Evolutionary conservation across 2,113 vertebrate genomes (phyloP).

Genomic region (Rattus rattus): DNA sequence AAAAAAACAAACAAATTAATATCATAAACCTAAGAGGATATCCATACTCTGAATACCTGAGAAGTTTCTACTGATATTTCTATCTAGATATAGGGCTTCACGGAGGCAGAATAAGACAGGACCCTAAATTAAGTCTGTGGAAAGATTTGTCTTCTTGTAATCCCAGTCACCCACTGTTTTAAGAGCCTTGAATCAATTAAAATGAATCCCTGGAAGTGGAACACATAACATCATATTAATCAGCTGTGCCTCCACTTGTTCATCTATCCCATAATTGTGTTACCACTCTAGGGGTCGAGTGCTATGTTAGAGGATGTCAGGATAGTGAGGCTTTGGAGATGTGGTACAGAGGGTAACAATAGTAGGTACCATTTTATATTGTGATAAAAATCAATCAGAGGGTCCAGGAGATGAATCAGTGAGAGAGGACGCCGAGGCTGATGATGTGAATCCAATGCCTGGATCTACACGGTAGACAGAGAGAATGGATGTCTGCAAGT

Average conservation of each 20-base stretch:
- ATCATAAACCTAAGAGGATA: not conserved
- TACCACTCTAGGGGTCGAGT: not conserved
- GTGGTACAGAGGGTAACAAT: not conserved
- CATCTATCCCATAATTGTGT: not conserved
- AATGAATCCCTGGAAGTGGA: not conserved
- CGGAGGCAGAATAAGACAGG: not conserved
- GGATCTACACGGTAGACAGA: not conserved
- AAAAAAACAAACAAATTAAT: no score
- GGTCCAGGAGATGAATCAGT: no score
- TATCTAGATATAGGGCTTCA: not conserved
- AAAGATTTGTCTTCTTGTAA: not conserved
- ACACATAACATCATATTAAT: not conserved
- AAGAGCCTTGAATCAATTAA: not conserved
- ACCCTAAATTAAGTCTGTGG: not conserved
- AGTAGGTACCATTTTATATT: no score
- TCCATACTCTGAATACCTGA: not conserved
- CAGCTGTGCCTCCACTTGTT: not conserved
- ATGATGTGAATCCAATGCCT: not conserved
- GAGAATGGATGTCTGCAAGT: no score
- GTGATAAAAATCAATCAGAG: not conserved
- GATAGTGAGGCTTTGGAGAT: not conserved
- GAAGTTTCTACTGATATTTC: not conserved
- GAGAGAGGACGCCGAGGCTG: no score
- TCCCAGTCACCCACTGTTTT: not conserved
- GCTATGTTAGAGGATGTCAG: not conserved